phyloP scores from a whole-genome alignment of 2,113 vertebrate species.

The Osmerus mordax region DNA sequence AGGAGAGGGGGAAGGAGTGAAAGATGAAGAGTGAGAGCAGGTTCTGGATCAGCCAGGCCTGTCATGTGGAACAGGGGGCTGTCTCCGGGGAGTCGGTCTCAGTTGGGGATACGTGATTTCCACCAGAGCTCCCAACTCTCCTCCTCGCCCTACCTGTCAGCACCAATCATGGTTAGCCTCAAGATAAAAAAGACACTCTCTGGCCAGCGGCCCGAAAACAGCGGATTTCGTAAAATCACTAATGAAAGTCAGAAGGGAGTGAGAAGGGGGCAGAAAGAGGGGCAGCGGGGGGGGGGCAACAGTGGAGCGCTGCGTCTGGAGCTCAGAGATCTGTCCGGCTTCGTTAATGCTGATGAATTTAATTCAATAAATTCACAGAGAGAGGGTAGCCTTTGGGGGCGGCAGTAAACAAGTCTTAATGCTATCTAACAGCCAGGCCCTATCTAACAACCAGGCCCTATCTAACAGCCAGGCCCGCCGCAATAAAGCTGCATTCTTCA shows the following conservation, averaged over 20 bases:
- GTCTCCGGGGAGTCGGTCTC: slow-evolving; percentile 15
- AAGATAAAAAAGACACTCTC: slow-evolving; percentile 42
- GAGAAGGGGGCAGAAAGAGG: slow-evolving; percentile 14
- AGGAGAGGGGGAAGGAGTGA: too few relatives aligned
- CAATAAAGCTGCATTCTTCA: slow-evolving; percentile 50
- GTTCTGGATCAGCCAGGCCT: neutral
- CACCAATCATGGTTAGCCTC: slow-evolving; percentile 44
- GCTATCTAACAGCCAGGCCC: slow-evolving; percentile 38
- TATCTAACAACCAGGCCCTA: too few relatives aligned
- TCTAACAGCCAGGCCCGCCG: slow-evolving; percentile 33
- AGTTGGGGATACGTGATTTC: slow-evolving; percentile 38
- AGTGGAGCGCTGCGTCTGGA: slow-evolving; percentile 19
- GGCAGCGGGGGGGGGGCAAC: slow-evolving; percentile 25
- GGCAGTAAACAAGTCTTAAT: slow-evolving; percentile 53
- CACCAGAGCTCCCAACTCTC: slow-evolving; percentile 4
- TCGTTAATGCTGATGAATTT: slow-evolving; percentile 57
- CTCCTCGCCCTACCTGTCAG: slow-evolving; percentile 45
- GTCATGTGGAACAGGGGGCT: neutral
- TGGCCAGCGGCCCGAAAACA: slow-evolving; percentile 42
- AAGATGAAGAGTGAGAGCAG: neutral
- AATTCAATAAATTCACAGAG: slow-evolving; percentile 57
- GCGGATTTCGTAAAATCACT: slow-evolving; percentile 50
- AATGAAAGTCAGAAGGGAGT: slow-evolving; percentile 42
- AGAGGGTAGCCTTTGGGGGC: slow-evolving; percentile 34
- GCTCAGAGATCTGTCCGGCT: slow-evolving; percentile 42